These are phyloP conservation scores for Danio kyathit DNA, from an alignment of 2,797 vertebrate genomes.

Conservation along the genomic window DNA sequence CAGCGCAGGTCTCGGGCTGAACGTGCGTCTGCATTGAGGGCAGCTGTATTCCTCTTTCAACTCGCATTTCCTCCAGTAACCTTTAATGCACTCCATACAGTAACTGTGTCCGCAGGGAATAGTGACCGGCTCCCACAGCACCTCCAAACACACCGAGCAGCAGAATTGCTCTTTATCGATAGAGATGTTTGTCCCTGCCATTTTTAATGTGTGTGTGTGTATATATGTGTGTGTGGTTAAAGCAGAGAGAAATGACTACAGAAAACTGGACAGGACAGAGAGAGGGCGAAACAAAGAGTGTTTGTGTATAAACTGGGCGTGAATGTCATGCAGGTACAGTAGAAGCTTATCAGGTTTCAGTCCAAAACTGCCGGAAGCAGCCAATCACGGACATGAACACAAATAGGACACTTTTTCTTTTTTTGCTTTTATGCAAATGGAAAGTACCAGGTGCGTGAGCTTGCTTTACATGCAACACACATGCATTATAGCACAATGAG, in stretches of 20 bases:
- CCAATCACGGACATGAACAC: slow-evolving; percentile 65
- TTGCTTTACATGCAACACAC: slow-evolving; percentile 30
- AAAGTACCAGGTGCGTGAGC: neutral
- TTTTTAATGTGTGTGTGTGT: slow-evolving; percentile 8
- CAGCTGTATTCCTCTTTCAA: slow-evolving; percentile 74
- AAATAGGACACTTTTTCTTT: slow-evolving; percentile 4
- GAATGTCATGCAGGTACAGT: slow-evolving; percentile 40
- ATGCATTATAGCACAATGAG: neutral
- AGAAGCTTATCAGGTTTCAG: slow-evolving; percentile 67
- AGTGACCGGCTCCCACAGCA: slow-evolving; percentile 77
- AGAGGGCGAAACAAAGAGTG: slow-evolving; percentile 61
- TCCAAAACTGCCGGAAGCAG: slow-evolving; percentile 48
- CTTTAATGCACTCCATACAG: slow-evolving; percentile 78
- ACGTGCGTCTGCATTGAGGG: slow-evolving; percentile 78
- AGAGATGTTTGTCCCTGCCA: slow-evolving; percentile 72
- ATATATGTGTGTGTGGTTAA: neutral
- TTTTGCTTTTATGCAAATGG: slow-evolving; percentile 9
- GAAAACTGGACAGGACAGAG: slow-evolving; percentile 30
- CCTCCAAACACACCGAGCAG: slow-evolving; percentile 78
- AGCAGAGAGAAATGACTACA: neutral
- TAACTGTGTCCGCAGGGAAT: slow-evolving; percentile 82
- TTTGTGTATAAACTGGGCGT: slow-evolving; percentile 59
- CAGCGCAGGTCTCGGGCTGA: slow-evolving; percentile 74
- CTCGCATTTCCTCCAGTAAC: slow-evolving; percentile 76
- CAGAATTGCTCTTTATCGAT: slow-evolving; percentile 79